Conservation (phyloP, 2,113 vertebrate species). For the Crotalus viridis region DNA sequence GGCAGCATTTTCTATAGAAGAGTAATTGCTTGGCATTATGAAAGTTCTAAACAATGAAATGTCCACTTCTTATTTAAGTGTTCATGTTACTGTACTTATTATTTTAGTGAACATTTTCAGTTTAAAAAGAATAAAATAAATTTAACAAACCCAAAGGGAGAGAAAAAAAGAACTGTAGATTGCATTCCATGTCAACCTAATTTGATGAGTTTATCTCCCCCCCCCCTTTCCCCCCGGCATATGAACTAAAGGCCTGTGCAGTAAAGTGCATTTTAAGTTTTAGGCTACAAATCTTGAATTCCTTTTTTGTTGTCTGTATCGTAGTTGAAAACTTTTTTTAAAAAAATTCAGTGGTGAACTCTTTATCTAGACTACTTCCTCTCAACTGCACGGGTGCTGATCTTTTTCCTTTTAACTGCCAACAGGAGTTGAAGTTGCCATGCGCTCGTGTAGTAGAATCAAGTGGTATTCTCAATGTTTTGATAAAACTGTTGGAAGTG, state of each 20-base stretch:
- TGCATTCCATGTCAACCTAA: background rate
- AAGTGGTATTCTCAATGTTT: slow-evolving; percentile 86
- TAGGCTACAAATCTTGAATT: background rate
- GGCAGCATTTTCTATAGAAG: background rate
- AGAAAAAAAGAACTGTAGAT: background rate
- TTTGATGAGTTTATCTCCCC: background rate
- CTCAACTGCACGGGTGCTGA: too few relatives aligned
- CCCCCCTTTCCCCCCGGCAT: too few relatives aligned
- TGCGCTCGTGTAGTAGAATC: slow-evolving; percentile 88
- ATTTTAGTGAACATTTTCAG: background rate
- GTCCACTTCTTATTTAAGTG: background rate
- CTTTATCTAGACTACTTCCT: background rate
- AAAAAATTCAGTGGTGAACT: background rate
- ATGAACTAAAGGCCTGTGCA: background rate
- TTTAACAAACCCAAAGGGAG: background rate
- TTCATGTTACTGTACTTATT: background rate
- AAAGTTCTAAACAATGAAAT: background rate
- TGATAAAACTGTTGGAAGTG: slow-evolving; percentile 92
- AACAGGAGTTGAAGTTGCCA: slow-evolving; percentile 86
- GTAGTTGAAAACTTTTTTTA: background rate
- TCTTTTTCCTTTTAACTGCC: background rate
- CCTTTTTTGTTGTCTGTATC: background rate
- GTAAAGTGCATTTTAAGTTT: background rate
- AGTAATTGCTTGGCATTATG: background rate
- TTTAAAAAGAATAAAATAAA: background rate